Evolutionary conservation across 2,888 invertebrate genomes (phyloP), one percentile per base, ranked within the genome.

Genomic region (Gryllus longicercus): DNA sequence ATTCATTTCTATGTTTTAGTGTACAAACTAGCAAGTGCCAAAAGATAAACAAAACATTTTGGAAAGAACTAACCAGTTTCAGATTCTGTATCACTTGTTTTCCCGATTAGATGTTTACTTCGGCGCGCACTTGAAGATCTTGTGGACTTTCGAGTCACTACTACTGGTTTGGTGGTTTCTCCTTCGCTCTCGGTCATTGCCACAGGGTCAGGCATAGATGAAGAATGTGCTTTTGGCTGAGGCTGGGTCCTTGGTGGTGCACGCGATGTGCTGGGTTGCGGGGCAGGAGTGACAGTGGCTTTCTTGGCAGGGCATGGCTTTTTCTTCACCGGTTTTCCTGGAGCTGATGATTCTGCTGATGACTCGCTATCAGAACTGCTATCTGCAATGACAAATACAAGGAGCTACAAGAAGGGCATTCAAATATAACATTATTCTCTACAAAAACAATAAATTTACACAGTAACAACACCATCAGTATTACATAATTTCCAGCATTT

Each of bases 41-140:
- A 76, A 76, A 77, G 16, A 51, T 77, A n/a, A 49, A 18, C 21
- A n/a, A 49, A 74, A 50, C 38, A 78, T 18, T 23, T 38, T 38
- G 38, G 38, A 38, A 38, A 38, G 38, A 25, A 79, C 79, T 76
- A 78, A 84, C 84, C 84, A 75, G 85, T 83, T 80, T 86, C 86
- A 75, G 85, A 85, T 80, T 86, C 85, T 4, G 85, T 84, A 78
- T 85, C 86, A 78, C 84, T 85, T 11, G 82, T 80, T 79, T 82
- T 83, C 2, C 85, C 84, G n/a, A 84, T 82, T 12, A 85, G 83
- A 80, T 85, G 85, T 80, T 85, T 85, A 81, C 85, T 85, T 75
- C 83, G 81, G 16, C 93, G 88, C 10, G 92, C 92, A 78, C 92
- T 93, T 0, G 93, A 88, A 0, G 93, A 93, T 14, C 94, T 88